Conservation (phyloP, 1,140 invertebrate species). For the Gonatopus flavifemur region DNA sequence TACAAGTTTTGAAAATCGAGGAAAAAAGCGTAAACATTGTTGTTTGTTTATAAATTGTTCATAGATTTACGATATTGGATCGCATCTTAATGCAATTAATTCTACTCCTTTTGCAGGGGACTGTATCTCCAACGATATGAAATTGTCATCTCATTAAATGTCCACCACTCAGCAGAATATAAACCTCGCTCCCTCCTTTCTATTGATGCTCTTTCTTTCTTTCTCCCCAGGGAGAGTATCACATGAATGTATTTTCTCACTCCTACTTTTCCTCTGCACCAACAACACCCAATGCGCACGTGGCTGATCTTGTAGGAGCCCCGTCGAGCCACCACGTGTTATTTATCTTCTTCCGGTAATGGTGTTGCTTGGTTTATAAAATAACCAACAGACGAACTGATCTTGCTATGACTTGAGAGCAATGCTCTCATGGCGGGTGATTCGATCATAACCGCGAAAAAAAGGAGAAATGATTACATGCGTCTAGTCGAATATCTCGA, state of each 20-base stretch:
- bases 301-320: conserved; percentile 24
- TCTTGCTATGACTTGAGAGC: conserved; percentile 39
- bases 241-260: too few species aligned
- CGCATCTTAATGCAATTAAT: too few species aligned
- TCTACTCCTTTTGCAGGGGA: conserved; percentile 29
- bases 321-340: conserved; percentile 39
- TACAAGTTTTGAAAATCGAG: too few species aligned
- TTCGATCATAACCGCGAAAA: conserved; percentile 36
- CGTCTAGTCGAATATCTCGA: too few species aligned
- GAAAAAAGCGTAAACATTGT: too few species aligned
- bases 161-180: conserved; percentile 44
- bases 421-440: conserved; percentile 39
- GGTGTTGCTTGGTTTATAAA: conserved; percentile 29
- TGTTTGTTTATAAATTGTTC: too few species aligned
- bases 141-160: conserved; percentile 50
- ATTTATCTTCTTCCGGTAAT: conserved; percentile 43
- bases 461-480: conserved; percentile 7
- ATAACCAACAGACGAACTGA: conserved; percentile 45
- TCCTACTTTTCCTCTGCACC: too few species aligned
- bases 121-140: conserved; percentile 49
- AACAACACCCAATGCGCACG: too few species aligned
- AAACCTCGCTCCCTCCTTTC: conserved; percentile 34
- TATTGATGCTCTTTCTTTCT: too few species aligned
- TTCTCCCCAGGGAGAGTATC: too few species aligned
- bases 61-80: too few species aligned